These are phyloP conservation scores for Alces alces DNA, from an alignment of 2,113 vertebrate species.

Conservation along the genomic window DNA sequence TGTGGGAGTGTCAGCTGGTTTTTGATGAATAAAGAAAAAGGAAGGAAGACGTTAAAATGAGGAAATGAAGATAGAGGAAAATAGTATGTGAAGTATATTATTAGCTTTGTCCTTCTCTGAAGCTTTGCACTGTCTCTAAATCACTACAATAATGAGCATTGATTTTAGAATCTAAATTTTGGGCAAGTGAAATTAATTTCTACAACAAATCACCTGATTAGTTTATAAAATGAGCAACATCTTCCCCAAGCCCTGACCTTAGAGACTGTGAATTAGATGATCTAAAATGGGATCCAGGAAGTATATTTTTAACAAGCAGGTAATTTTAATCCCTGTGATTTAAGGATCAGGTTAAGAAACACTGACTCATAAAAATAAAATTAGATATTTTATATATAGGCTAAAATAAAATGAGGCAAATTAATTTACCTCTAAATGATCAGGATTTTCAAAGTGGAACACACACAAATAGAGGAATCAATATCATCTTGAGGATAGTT, in stretches of 20 bases:
- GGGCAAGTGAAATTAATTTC: background rate
- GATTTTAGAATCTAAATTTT: constrained; percentile 23
- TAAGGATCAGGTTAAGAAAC: background rate
- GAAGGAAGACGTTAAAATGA: background rate
- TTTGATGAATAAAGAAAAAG: background rate
- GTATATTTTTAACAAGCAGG: background rate
- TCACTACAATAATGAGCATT: background rate
- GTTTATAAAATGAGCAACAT: background rate
- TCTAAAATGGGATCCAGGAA: background rate
- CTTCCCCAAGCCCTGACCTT: background rate
- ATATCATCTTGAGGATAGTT: background rate
- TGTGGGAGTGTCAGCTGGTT: background rate
- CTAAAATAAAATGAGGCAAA: background rate
- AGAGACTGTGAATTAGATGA: background rate
- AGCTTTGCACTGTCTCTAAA: background rate
- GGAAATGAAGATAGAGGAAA: background rate
- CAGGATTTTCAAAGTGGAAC: background rate
- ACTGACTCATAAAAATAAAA: constrained; percentile 16
- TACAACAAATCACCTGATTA: background rate
- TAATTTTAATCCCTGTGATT: background rate
- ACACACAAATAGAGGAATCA: background rate
- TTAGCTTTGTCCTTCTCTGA: background rate
- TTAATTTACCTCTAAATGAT: constrained; percentile 8
- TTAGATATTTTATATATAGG: background rate
- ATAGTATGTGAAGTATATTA: background rate